These are phyloP conservation scores for Cranoglanis bouderius DNA, from an alignment of 2,113 vertebrate species.

Conservation along the genomic window DNA sequence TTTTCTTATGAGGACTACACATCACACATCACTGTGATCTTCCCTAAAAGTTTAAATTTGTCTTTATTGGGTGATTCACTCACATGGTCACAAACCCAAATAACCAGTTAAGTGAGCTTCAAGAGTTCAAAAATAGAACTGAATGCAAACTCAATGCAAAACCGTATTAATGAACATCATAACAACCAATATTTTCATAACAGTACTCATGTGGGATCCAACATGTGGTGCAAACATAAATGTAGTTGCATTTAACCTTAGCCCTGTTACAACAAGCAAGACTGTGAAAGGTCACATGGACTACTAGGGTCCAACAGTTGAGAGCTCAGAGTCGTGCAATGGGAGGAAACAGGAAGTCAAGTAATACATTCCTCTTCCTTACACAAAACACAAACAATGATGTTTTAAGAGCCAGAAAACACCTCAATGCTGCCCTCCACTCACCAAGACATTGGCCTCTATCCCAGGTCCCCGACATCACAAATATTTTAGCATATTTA, in stretches of 20 bases:
- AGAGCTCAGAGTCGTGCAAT: neutral
- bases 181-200: neutral
- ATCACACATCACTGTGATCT: neutral
- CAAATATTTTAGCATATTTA: neutral
- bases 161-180: neutral
- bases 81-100: neutral
- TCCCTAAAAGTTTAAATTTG: neutral
- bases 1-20: neutral
- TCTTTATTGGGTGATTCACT: neutral
- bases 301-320: neutral
- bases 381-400: constrained; percentile 4
- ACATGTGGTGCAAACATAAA: neutral
- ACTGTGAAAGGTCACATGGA: neutral
- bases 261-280: neutral
- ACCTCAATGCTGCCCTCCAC: neutral
- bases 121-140: neutral
- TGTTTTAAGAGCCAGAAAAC: neutral
- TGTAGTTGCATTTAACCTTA: neutral
- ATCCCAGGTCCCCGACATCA: neutral
- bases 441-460: neutral
- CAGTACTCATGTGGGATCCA: neutral
- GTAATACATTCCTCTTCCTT: neutral
- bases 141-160: neutral
- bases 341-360: neutral
- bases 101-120: neutral